Evolutionary conservation across 2,113 vertebrate species (phyloP), one percentile per base, ranked within the genome.

Genomic region (Arizona elegans): DNA sequence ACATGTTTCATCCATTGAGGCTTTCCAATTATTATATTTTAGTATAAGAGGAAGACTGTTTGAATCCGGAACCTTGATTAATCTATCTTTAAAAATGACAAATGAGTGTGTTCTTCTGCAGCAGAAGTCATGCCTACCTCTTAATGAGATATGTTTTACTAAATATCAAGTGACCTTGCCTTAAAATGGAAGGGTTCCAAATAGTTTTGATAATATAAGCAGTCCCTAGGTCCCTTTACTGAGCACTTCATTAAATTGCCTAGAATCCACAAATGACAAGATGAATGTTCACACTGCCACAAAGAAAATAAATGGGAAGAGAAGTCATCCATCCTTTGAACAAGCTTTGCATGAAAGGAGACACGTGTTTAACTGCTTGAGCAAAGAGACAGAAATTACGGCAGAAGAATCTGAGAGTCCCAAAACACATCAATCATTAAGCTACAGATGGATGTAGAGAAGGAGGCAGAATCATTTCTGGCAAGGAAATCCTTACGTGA

Each of bases 211-310:
- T 0, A 93, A 59, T 8, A 89, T 24, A 88, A 92, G 75, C 29
- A 86, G 12, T 54, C 94, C 92, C 93, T 91, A 90, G 81, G 81
- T 86, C 81, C 21, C 89, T 92, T 96, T 91, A 93, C 86, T 88
- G 53, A 92, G 47, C 88, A 87, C 89, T 92, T 96, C 94, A 93
- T 95, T 95, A 93, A 93, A 94, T 90, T 96, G 92, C 81, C 94
- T 92, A 93, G 75, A 81, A 29, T 33, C 91, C 62, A 90, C 38
- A 58, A 93, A 81, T 2, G 38, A 7, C n/a, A 91, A 96, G 93
- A 96, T 54, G 93, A 95, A 97, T 90, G 55, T 26, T 56, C 65
- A 85, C 15, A 15, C 90, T 88, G 89, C 65, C 93, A 52, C 24
- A 91, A 91, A 96, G 94, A 55, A 94, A 95, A 75, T 17, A 92